These are phyloP conservation scores for Callyntrura guangdongensis DNA, from an alignment of 2,888 invertebrate species.

Conservation along the genomic window DNA sequence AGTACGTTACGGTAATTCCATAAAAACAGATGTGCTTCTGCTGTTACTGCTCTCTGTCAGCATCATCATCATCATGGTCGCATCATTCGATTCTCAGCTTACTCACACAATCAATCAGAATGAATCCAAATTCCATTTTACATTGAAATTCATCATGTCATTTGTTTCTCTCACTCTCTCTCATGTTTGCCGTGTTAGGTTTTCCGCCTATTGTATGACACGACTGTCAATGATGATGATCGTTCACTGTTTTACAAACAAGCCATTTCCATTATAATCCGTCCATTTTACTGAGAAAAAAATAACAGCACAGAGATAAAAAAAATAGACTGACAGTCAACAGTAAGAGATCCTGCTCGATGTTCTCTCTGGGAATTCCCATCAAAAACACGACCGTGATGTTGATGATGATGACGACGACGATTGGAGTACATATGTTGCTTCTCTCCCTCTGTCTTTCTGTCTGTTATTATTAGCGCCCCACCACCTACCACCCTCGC, in stretches of 20 bases:
- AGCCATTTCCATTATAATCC: not conserved
- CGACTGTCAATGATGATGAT: not conserved
- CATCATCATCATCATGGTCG: too few relatives aligned
- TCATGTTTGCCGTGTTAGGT: too few relatives aligned
- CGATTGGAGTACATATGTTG: not conserved
- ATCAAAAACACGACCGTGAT: conserved; percentile 1
- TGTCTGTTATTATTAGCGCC: not conserved
- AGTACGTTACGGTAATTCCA: too few relatives aligned
- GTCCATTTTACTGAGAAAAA: conserved; percentile 18
- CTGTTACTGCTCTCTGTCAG: too few relatives aligned
- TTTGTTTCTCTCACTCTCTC: too few relatives aligned
- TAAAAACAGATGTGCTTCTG: too few relatives aligned
- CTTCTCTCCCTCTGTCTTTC: not conserved
- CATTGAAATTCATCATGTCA: too few relatives aligned
- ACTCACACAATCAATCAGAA: too few relatives aligned
- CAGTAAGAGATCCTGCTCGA: conserved; percentile 14
- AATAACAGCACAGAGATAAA: not conserved
- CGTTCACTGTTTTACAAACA: not conserved
- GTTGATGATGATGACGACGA: conserved; percentile 21
- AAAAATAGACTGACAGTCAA: too few relatives aligned
- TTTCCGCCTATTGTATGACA: not conserved
- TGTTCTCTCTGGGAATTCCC: conserved; percentile 47
- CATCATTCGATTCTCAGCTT: too few relatives aligned
- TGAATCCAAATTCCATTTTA: too few relatives aligned
- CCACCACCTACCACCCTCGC: conserved; percentile 17